Conservation (phyloP, 2,113 vertebrate genomes). For the Microcebus murinus region DNA sequence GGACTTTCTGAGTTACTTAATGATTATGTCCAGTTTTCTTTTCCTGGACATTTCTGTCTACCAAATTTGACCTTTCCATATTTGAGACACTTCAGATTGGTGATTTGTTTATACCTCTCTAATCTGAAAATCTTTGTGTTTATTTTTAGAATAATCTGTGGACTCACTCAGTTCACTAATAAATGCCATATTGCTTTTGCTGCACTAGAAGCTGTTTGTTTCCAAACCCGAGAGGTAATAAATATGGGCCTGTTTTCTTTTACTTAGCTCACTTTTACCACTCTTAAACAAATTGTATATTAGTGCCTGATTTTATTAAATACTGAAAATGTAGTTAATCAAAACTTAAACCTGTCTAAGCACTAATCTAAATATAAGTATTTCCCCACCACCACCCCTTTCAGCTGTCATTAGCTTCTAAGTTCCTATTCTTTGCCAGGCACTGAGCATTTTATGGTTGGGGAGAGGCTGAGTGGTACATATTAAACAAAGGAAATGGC, state of each 20-base stretch:
- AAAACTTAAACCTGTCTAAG: neutral
- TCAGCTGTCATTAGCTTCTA: neutral
- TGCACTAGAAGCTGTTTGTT: slow-evolving; percentile 98
- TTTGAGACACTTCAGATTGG: neutral
- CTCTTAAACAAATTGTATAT: neutral
- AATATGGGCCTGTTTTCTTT: slow-evolving; percentile 1
- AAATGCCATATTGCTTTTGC: slow-evolving; percentile 97
- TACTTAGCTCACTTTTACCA: neutral
- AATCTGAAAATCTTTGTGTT: slow-evolving; percentile 50
- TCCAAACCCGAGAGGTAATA: slow-evolving; percentile 97
- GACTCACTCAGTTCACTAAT: slow-evolving; percentile 99
- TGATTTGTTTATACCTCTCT: slow-evolving; percentile 2
- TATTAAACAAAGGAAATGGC: neutral
- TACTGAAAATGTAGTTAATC: neutral
- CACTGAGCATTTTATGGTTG: neutral
- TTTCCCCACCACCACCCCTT: neutral
- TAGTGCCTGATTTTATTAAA: slow-evolving; percentile 18
- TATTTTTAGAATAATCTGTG: slow-evolving; percentile 96
- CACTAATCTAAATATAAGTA: slow-evolving; percentile 9
- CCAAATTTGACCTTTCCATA: neutral
- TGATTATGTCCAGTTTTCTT: neutral
- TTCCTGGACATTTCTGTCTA: neutral
- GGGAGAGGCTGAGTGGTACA: neutral
- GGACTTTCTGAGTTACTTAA: neutral
- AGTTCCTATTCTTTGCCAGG: neutral